Conservation (phyloP, 2,797 vertebrate species). For the Channa striata region DNA sequence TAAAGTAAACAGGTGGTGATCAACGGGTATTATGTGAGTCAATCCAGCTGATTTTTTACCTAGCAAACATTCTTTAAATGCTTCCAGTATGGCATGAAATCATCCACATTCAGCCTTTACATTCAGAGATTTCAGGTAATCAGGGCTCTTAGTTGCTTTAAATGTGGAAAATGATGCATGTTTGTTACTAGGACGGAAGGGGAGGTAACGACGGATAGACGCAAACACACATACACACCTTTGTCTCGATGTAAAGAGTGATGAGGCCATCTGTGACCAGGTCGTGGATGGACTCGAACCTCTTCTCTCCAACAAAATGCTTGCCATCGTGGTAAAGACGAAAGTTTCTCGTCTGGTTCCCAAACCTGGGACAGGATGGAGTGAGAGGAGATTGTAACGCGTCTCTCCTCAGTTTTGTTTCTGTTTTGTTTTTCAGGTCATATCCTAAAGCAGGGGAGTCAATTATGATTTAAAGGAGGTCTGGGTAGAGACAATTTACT, state of each 20-base stretch:
- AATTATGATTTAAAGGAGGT: too few species aligned
- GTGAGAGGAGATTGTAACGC: too few species aligned
- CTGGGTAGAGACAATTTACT: too few species aligned
- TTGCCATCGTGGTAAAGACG: conserved; percentile 99
- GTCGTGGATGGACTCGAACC: conserved; percentile 98
- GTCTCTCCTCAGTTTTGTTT: too few species aligned
- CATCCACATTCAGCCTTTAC: conserved; percentile 6
- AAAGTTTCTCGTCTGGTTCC: conserved; percentile 99
- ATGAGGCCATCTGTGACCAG: conserved; percentile 99
- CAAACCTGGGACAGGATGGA: conserved; percentile 87
- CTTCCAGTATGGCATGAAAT: background rate
- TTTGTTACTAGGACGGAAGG: background rate
- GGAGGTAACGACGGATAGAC: background rate
- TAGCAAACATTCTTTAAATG: background rate
- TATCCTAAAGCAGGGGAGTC: too few species aligned
- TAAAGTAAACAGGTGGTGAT: background rate
- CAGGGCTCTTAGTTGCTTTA: background rate
- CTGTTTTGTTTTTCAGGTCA: too few species aligned
- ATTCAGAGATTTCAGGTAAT: conserved; percentile 1
- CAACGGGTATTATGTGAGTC: background rate
- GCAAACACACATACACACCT: conserved; percentile 69
- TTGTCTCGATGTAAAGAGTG: conserved; percentile 98
- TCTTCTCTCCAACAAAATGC: conserved; percentile 99
- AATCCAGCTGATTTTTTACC: background rate
- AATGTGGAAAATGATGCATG: background rate